A percentile compares a stretch with the other conserved stretches of the same genome.
phyloP scores from a whole-genome alignment of 2,797 vertebrate species.

The Gallirallus australis region DNA sequence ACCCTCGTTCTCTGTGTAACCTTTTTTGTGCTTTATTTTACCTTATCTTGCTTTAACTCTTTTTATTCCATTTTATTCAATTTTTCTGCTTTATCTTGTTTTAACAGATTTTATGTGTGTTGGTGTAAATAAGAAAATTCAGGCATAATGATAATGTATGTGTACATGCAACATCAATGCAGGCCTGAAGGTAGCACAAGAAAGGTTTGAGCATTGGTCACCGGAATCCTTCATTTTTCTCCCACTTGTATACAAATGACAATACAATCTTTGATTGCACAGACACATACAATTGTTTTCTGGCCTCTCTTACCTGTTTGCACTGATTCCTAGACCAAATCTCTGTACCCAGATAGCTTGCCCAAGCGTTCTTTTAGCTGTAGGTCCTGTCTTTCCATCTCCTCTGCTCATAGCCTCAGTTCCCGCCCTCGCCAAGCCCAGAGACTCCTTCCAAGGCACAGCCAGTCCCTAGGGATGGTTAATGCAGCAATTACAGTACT shows the following conservation, averaged over 20 bases:
- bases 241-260: accelerated
- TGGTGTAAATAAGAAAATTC: not conserved
- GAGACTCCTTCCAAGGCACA: not conserved
- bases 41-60: not conserved
- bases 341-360: not conserved
- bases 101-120: accelerated
- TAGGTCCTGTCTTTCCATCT: not conserved
- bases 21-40: not conserved
- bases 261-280: not conserved
- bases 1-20: not conserved
- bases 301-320: not conserved
- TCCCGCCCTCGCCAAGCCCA: not conserved
- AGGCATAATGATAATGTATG: accelerated
- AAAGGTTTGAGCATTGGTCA: not conserved
- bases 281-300: accelerated
- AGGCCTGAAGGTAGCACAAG: not conserved
- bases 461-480: not conserved
- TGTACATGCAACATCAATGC: not conserved
- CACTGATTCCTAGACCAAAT: not conserved
- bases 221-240: not conserved
- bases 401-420: not conserved
- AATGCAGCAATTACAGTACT: not conserved
- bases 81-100: not conserved
- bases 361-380: not conserved
- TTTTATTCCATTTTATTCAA: not conserved